These are phyloP conservation scores for Orientallactaga bullata DNA, from an alignment of 2,113 vertebrate species.

Conservation along the genomic window DNA sequence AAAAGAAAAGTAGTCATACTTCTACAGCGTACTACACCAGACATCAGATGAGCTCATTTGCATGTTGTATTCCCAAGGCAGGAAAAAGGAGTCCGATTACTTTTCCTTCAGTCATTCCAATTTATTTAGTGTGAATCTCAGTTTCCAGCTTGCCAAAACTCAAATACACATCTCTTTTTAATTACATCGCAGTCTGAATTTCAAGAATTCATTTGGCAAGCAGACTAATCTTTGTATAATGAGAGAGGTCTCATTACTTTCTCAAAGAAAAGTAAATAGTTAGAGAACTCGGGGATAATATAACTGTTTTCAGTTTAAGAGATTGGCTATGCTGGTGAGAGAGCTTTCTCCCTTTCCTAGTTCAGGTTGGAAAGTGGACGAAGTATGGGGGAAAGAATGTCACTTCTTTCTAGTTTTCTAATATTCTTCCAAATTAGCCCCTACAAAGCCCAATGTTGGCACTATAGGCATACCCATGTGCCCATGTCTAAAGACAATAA, in stretches of 20 bases:
- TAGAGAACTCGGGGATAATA: not conserved
- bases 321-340: not conserved
- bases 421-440: not conserved
- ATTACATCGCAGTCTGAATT: conserved; percentile 30
- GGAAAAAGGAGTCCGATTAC: conserved; percentile 43
- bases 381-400: not conserved
- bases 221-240: conserved; percentile 29
- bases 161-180: conserved; percentile 30
- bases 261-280: not conserved
- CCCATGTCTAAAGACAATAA: not conserved
- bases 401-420: not conserved
- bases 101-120: conserved; percentile 44
- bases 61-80: conserved; percentile 34
- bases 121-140: conserved; percentile 78
- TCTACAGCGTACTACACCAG: not conserved
- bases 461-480: not conserved
- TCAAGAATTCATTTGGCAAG: conserved; percentile 54
- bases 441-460: not conserved
- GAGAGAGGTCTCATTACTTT: conserved; percentile 58
- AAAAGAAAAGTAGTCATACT: conserved; percentile 19
- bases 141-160: conserved; percentile 69
- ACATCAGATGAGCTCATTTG: not conserved
- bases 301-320: not conserved
- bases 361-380: not conserved
- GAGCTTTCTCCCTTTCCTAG: not conserved